Evolutionary conservation across 2,113 vertebrate species (phyloP).

Genomic region (Pedetes capensis): DNA sequence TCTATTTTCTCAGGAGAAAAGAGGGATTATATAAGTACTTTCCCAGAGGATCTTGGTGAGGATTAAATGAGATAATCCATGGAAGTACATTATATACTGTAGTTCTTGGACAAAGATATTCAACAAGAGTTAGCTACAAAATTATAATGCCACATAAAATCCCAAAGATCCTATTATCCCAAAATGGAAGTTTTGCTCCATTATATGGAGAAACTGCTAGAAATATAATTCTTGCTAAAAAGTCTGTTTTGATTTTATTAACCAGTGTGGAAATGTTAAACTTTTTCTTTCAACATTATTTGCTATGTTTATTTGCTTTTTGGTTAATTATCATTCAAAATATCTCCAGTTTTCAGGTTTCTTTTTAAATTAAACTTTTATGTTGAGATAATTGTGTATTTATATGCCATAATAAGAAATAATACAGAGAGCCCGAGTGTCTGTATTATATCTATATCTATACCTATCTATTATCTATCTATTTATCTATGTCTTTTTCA

Average conservation of each 20-base stretch:
- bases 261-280: neutral
- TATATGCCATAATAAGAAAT: neutral
- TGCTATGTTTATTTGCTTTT: slow-evolving; percentile 16
- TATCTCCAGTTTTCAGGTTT: neutral
- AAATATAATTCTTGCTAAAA: neutral
- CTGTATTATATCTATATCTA: neutral
- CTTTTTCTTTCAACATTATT: neutral
- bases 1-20: slow-evolving; percentile 1
- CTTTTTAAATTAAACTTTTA: neutral
- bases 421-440: neutral
- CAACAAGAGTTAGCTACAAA: neutral
- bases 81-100: no score
- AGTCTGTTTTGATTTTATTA: neutral
- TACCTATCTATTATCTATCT: no score
- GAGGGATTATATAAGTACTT: neutral
- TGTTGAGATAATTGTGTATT: neutral
- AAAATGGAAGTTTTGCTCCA: neutral
- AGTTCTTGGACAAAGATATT: neutral
- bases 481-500: no score
- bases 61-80: neutral
- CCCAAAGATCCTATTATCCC: neutral
- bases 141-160: neutral
- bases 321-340: neutral
- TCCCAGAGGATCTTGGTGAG: neutral
- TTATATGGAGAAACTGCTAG: neutral